Evolutionary conservation across 2,113 vertebrate species (phyloP).

Genomic region (Turnix velox): DNA sequence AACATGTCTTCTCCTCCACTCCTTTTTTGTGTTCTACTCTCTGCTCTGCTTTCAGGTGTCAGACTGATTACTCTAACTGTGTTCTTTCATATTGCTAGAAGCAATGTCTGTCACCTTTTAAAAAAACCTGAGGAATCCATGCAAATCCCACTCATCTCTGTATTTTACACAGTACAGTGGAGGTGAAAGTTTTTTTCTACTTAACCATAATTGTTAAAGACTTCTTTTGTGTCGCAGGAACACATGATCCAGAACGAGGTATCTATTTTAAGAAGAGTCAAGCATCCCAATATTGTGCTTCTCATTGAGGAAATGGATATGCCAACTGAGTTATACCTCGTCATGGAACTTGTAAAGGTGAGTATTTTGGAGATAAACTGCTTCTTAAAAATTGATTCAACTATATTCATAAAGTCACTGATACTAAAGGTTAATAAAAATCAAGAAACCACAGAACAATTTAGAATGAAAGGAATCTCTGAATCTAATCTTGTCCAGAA

Average conservation of each 20-base stretch:
- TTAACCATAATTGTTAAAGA: background rate
- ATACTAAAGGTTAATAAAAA: background rate
- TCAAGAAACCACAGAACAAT: background rate
- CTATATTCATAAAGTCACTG: background rate
- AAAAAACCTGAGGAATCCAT: background rate
- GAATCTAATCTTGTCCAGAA: background rate
- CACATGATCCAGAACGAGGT: constrained; percentile 99
- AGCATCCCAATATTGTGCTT: constrained; percentile 97
- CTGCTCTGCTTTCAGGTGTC: background rate
- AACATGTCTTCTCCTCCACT: background rate
- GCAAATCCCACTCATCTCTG: background rate
- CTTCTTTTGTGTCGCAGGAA: constrained; percentile 77
- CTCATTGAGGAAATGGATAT: constrained; percentile 98
- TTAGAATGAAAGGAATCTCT: background rate
- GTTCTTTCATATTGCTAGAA: background rate
- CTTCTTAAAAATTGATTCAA: background rate
- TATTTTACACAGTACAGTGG: background rate
- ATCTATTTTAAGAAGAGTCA: constrained; percentile 92
- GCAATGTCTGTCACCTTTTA: background rate
- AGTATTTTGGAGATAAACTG: background rate
- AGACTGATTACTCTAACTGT: background rate
- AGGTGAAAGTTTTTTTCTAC: background rate
- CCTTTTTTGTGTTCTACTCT: background rate
- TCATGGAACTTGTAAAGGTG: constrained; percentile 99
- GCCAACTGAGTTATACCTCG: constrained; percentile 88